These are phyloP conservation scores for Urocyon cinereoargenteus DNA, from an alignment of 2,797 vertebrate species.

Conservation along the genomic window DNA sequence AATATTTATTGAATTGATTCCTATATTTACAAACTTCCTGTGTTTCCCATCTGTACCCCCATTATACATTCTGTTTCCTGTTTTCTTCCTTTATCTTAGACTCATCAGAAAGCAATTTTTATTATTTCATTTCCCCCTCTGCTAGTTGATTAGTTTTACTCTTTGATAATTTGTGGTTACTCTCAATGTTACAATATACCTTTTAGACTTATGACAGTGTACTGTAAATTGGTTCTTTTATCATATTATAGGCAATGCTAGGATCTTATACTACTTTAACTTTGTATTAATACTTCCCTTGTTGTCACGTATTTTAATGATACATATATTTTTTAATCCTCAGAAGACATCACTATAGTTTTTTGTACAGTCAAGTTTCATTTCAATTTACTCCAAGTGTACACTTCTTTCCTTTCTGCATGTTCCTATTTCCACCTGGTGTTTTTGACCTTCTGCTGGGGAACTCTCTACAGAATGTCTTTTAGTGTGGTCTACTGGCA, in stretches of 20 bases:
- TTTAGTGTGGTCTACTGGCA: not conserved
- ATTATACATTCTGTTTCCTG: not conserved
- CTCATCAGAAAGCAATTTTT: not conserved
- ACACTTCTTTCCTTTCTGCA: not conserved
- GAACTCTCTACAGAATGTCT: not conserved
- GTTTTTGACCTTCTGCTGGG: not conserved
- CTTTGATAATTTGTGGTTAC: not conserved
- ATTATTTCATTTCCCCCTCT: not conserved
- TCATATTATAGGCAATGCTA: not conserved
- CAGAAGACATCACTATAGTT: not conserved
- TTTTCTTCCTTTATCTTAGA: not conserved
- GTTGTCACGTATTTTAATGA: not conserved
- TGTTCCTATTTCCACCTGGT: not conserved
- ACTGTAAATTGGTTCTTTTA: not conserved
- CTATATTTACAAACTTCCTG: not conserved
- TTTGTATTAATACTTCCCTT: not conserved
- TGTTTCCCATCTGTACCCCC: not conserved
- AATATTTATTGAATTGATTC: not conserved
- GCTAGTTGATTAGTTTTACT: not conserved
- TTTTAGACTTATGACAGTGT: not conserved
- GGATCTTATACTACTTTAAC: not conserved
- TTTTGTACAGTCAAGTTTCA: not conserved
- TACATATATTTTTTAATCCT: not conserved
- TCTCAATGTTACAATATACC: not conserved
- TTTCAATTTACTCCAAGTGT: not conserved